Evolutionary conservation across 2,797 vertebrate species (phyloP).

Genomic region (Rallus crepitans): DNA sequence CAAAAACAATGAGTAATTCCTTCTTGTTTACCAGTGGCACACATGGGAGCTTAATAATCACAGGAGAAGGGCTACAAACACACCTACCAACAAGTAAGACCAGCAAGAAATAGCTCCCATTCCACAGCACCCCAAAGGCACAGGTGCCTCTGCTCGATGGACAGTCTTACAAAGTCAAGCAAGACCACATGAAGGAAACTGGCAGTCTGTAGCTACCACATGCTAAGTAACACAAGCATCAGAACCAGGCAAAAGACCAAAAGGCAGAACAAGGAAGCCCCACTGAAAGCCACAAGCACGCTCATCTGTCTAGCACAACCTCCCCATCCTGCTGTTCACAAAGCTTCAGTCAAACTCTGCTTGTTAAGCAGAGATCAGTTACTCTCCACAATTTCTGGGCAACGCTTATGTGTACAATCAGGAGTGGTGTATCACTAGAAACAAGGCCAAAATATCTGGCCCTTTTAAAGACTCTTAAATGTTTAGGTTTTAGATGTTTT

Average conservation of each 20-base stretch:
- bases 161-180: fast-evolving
- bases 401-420: fast-evolving
- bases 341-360: background rate
- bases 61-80: background rate
- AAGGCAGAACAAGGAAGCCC: background rate
- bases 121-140: background rate
- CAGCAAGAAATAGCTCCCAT: background rate
- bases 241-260: background rate
- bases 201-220: background rate
- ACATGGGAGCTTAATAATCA: background rate
- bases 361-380: background rate
- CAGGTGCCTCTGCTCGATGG: background rate
- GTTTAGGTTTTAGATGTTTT: too few relatives aligned
- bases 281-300: background rate
- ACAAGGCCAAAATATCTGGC: background rate
- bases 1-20: background rate
- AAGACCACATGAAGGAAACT: background rate
- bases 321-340: background rate
- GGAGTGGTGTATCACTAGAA: background rate
- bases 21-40: background rate
- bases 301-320: background rate
- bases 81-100: background rate
- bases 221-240: background rate
- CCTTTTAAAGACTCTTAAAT: background rate
- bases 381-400: background rate